Evolutionary conservation across 2,888 invertebrate genomes (phyloP), one percentile per base, ranked within the genome.

Genomic region (Dryobota labecula): DNA sequence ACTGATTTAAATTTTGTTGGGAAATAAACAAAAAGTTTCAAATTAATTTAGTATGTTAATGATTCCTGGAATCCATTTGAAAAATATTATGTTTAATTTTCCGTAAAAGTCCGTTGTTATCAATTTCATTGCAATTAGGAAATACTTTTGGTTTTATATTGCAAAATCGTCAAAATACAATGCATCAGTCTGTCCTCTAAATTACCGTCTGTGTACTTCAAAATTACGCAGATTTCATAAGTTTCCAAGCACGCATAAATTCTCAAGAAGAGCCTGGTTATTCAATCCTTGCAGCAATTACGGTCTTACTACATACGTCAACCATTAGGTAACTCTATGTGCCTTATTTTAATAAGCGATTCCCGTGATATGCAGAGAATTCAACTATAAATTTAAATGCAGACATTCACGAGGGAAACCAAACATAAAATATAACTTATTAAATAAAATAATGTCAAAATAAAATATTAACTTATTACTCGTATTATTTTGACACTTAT

Each of bases 221-320:
- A 47, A 61, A 70, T 74, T 51, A 70, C 53, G 24, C 36, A 45
- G 45, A 41, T 73, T 54, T 53, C 45, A 54, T 73, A 53, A 60
- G 54, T 70, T 54, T 2, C 30, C 36, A 41, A 58, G 27, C 27
- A 38, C 58, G 33, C 38, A 53, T 61, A 56, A 49, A 68, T 69
- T 56, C 30, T 45, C 43, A 69, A 56, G 76, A 76, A 38, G 9
- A 27, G 7, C 5, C 27, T 15, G 49, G 54, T 49, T 43, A 49
- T 69, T 62, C 47, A 69, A 61, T 60, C 60, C 60, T 69, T 49
- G 69, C 73, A 73, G 51, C 24, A 24, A 51, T 30, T 57, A 49
- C 60, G 73, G 24, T 69, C 47, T 54, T 60, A 73, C 53, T 27
- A 60, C n/a, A n/a, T n/a, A n/a, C 45, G 45, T 67, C 45, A 73